Conservation (phyloP, 2,797 vertebrate species). For the Pantherophis vulpinus region DNA sequence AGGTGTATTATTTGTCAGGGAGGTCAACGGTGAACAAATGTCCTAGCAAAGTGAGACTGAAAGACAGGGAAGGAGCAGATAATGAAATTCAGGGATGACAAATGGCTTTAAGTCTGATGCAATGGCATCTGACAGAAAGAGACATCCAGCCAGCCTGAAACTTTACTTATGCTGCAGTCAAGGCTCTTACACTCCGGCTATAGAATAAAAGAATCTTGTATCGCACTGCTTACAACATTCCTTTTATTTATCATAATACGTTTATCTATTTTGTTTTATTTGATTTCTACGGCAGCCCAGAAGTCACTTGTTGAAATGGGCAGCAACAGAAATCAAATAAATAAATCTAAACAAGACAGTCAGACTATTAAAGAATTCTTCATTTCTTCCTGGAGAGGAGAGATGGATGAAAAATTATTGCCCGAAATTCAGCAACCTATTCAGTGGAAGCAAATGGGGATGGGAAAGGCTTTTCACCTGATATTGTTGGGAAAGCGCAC, state of each 20-base stretch:
- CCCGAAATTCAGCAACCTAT: not conserved
- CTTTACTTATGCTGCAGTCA: constrained; percentile 66
- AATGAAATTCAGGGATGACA: constrained; percentile 99
- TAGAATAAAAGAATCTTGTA: constrained; percentile 51
- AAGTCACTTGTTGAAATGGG: not conserved
- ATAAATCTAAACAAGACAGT: not conserved
- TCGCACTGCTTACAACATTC: not conserved
- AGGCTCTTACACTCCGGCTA: constrained; percentile 53
- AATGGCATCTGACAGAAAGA: constrained; percentile 96
- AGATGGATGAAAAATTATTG: not conserved
- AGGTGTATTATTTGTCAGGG: constrained; percentile 96
- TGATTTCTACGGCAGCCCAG: not conserved
- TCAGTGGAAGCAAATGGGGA: not conserved
- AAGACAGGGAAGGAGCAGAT: constrained; percentile 88
- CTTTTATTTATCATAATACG: constrained; percentile 9
- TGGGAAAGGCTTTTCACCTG: not conserved
- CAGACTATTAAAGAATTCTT: constrained; percentile 7
- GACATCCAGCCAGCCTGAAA: constrained; percentile 80
- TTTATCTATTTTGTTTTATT: not conserved
- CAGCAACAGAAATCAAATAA: not conserved
- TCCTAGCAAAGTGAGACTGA: constrained; percentile 86
- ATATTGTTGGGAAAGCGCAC: not conserved
- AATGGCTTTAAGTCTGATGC: constrained; percentile 91
- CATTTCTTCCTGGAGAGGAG: not conserved
- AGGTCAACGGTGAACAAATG: constrained; percentile 97